Evolutionary conservation across 2,797 vertebrate genomes (phyloP).

Genomic region (Acanthopagrus latus): DNA sequence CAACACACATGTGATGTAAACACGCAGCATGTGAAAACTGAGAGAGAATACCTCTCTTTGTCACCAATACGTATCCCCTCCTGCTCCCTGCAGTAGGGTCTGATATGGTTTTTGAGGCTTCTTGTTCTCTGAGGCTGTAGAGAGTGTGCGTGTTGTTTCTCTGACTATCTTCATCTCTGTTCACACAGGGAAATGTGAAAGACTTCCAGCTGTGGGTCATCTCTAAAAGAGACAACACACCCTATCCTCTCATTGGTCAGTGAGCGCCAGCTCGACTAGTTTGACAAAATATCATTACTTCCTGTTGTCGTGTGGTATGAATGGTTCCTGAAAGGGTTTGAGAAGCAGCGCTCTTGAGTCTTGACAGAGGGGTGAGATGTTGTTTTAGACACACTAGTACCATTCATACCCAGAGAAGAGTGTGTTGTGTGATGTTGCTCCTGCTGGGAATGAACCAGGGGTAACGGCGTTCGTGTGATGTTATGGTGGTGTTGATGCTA

Average conservation of each 20-base stretch:
- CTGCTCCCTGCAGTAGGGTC: not conserved
- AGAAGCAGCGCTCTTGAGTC: not conserved
- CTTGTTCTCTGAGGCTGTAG: not conserved
- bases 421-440: slow-evolving; percentile 6
- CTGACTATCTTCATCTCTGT: slow-evolving; percentile 24
- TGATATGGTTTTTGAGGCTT: not conserved
- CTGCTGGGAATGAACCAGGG: not conserved
- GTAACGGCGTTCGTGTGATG: not conserved
- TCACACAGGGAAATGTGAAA: slow-evolving; percentile 89
- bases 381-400: slow-evolving; percentile 34
- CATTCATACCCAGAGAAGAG: slow-evolving; percentile 35
- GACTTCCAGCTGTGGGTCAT: slow-evolving; percentile 96
- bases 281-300: not conserved
- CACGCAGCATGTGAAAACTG: slow-evolving; percentile 20
- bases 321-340: not conserved
- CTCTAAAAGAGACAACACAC: slow-evolving; percentile 93
- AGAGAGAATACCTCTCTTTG: slow-evolving; percentile 1
- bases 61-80: not conserved
- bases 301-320: not conserved
- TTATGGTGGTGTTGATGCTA: not conserved
- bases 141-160: not conserved
- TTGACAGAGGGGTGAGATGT: slow-evolving; percentile 6
- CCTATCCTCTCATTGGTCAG: slow-evolving; percentile 96
- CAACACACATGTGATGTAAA: slow-evolving; percentile 10
- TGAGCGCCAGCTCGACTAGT: not conserved